phyloP scores from a whole-genome alignment of 2,797 vertebrate genomes.

The Eulemur albifrons region DNA sequence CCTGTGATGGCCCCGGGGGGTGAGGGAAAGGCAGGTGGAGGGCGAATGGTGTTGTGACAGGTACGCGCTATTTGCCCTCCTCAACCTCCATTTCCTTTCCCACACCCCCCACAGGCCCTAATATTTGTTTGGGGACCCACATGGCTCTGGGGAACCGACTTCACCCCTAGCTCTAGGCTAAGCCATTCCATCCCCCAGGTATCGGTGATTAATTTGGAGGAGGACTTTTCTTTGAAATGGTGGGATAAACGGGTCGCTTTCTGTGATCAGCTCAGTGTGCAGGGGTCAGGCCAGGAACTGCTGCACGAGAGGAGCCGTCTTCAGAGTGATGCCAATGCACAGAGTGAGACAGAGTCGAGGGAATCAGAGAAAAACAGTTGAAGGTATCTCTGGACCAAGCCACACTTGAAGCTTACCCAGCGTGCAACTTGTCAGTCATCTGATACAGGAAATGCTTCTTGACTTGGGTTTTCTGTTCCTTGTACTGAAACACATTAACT shows the following conservation, averaged over 20 bases:
- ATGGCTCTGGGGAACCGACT: not conserved
- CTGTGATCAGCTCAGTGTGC: not conserved
- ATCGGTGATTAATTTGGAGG: not conserved
- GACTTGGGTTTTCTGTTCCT: not conserved
- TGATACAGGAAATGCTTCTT: not conserved
- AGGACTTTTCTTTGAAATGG: not conserved
- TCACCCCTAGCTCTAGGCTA: not conserved
- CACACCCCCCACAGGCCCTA: not conserved
- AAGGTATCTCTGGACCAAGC: not conserved
- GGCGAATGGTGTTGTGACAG: not conserved
- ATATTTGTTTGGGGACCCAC: not conserved
- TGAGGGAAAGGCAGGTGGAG: no score
- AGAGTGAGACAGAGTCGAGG: not conserved
- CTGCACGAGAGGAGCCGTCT: not conserved
- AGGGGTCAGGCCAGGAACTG: not conserved
- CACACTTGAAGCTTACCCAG: not conserved
- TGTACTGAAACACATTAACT: not conserved
- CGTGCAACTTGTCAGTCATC: not conserved
- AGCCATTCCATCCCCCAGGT: not conserved
- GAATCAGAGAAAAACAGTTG: not conserved
- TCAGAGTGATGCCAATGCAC: not conserved
- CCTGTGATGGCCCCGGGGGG: no score
- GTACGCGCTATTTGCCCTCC: fast-evolving
- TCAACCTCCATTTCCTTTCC: fast-evolving
- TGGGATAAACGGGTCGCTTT: not conserved